phyloP scores from a whole-genome alignment of 2,113 vertebrate species.

The Zingel zingel region DNA sequence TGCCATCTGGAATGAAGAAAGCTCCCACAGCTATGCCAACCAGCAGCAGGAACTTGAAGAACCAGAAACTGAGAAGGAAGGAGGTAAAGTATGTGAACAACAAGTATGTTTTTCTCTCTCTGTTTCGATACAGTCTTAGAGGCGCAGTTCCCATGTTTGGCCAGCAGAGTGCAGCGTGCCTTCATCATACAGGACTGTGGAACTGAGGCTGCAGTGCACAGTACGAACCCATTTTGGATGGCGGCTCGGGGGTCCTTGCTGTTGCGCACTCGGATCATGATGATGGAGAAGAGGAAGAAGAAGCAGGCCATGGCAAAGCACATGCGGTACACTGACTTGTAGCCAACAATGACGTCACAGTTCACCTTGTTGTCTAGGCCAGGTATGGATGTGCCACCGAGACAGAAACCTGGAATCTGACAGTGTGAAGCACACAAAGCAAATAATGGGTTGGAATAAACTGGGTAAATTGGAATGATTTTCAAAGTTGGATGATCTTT shows the following conservation, averaged over 20 bases:
- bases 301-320: constrained; percentile 91
- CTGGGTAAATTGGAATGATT: not conserved
- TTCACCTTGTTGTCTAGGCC: constrained; percentile 78
- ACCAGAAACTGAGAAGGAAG: constrained; percentile 90
- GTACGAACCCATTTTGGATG: constrained; percentile 90
- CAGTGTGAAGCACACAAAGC: not conserved
- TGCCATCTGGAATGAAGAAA: constrained; percentile 93
- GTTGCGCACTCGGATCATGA: constrained; percentile 92
- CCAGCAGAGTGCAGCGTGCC: constrained; percentile 56
- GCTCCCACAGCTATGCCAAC: constrained; percentile 92
- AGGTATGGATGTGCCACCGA: constrained; percentile 45
- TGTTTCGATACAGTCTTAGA: not conserved
- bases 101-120: not conserved
- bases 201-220: not conserved
- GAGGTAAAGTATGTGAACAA: not conserved
- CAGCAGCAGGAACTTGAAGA: constrained; percentile 93
- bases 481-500: not conserved
- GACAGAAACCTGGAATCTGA: constrained; percentile 90
- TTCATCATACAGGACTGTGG: not conserved
- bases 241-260: constrained; percentile 89
- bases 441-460: not conserved
- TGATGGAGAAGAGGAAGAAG: constrained; percentile 88
- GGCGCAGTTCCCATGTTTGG: constrained; percentile 16
- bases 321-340: constrained; percentile 94
- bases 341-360: constrained; percentile 90